phyloP scores from a whole-genome alignment of 2,797 vertebrate species.

The Clarias fuscus region DNA sequence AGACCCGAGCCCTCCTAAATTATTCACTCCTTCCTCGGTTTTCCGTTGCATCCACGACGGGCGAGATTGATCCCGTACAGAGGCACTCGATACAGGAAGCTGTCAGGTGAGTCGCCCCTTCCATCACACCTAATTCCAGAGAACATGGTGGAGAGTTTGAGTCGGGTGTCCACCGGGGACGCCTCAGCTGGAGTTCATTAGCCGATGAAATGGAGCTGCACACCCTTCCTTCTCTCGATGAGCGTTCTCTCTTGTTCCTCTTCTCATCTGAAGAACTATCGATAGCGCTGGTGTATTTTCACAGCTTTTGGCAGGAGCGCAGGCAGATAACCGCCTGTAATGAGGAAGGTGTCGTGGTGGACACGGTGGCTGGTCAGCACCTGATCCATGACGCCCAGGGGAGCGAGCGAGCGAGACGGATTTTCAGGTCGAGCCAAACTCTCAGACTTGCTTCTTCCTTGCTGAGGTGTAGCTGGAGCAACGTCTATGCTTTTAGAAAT shows the following conservation, averaged over 20 bases:
- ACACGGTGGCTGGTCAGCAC: neutral
- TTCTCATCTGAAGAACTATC: conserved; percentile 4
- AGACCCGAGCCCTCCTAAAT: conserved; percentile 11
- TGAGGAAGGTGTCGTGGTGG: conserved; percentile 2
- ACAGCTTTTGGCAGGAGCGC: neutral
- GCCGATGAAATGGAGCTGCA: conserved; percentile 35
- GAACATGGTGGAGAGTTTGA: conserved; percentile 27
- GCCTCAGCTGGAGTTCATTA: conserved; percentile 51
- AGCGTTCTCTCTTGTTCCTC: neutral
- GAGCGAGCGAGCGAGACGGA: neutral
- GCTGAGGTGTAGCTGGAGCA: conserved; percentile 27
- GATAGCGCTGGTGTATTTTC: conserved; percentile 4
- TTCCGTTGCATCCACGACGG: neutral
- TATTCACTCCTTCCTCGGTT: conserved; percentile 1
- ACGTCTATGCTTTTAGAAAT: neutral
- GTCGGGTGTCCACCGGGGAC: conserved; percentile 23
- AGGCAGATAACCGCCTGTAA: neutral
- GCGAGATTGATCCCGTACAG: conserved; percentile 22
- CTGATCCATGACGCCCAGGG: neutral
- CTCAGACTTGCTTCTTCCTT: neutral
- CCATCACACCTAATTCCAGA: conserved; percentile 42
- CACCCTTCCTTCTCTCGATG: neutral
- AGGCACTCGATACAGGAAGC: neutral
- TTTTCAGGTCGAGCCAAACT: neutral
- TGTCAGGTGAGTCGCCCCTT: conserved; percentile 26